Evolutionary conservation across 2,888 invertebrate species (phyloP), one percentile per base, ranked within the genome.

Genomic region (Eubasilissa splendida): DNA sequence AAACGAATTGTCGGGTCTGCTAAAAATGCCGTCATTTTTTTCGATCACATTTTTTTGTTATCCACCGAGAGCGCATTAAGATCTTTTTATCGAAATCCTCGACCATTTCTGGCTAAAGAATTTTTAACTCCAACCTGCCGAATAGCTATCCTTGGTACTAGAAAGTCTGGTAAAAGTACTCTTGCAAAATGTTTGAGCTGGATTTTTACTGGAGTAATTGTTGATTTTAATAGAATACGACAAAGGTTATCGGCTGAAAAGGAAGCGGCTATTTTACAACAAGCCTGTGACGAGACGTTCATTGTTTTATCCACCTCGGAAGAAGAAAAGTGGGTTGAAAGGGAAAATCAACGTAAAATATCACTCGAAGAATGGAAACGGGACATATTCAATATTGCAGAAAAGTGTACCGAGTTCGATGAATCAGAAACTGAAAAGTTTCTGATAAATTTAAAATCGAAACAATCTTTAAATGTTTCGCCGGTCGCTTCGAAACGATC

Each of bases 31-130:
- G 91, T 93, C 1, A 88, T 89, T 56, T 93, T 93, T 84, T 89
- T 93, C 86, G 92, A 92, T 86, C 91, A 92, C 85, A 88, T 94
- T 4, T 94, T 91, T 85, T 89, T 94, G 71, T 86, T 93, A 70
- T 90, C 92, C 31, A 90, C 92, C 42, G 85, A 89, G 71, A 87
- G 91, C 54, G 88, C 91, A 54, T 88, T 90, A 85, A 85, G 90
- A 70, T 86, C 87, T 66, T 94, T 94, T 86, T 88, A 89, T 83
- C 88, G 88, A 85, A 93, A 94, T 86, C 94, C 94, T 8, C 88
- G 92, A 22, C 91, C 91, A 1, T 94, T 89, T 86, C 86, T 94
- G 12, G 86, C 91, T 80, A 86, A 92, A 7, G 88, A 91, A 59
- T 91, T 90, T 87, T 92, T 94, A 14, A 91, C 90, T 85, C 91